Percentiles rank a stretch among this genome's conserved stretches.
Evolutionary conservation across 2,888 invertebrate genomes (phyloP).

Genomic region (Volucella zonaria): DNA sequence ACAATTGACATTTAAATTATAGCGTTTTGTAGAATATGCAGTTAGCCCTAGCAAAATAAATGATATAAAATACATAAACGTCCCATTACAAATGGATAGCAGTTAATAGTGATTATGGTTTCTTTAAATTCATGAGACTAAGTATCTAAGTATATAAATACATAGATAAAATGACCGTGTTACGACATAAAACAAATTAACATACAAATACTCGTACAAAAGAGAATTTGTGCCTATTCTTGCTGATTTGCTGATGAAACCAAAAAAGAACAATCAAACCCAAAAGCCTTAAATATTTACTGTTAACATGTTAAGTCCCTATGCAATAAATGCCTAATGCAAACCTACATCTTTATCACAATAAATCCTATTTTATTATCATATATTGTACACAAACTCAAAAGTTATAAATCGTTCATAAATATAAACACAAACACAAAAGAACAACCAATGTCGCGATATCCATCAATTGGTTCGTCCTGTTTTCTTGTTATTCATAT

Average conservation of each 20-base stretch:
- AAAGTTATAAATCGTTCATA: slow-evolving; percentile 59
- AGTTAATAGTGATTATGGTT: no score
- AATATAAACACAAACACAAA: slow-evolving; percentile 45
- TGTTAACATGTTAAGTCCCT: slow-evolving; percentile 55
- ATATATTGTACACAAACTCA: slow-evolving; percentile 43
- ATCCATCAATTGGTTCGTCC: slow-evolving; percentile 39
- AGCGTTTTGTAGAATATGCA: no score
- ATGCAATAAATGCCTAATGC: slow-evolving; percentile 46
- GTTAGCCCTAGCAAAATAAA: no score
- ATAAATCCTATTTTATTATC: slow-evolving; percentile 41
- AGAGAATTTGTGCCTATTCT: neutral
- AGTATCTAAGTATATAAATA: no score
- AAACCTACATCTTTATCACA: slow-evolving; percentile 41
- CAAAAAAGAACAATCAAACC: neutral
- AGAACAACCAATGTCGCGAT: slow-evolving; percentile 13
- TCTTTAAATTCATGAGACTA: no score
- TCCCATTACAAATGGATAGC: no score
- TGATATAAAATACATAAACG: no score
- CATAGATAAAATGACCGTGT: no score
- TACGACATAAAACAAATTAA: neutral
- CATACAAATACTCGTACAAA: neutral
- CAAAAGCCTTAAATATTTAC: slow-evolving; percentile 30
- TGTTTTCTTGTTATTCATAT: slow-evolving; percentile 5
- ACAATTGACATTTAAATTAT: no score
- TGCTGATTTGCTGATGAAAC: neutral